Percentiles rank a stretch among this genome's conserved stretches.
phyloP scores from a whole-genome alignment of 1,140 invertebrate genomes.

The Chymomyza costata region DNA sequence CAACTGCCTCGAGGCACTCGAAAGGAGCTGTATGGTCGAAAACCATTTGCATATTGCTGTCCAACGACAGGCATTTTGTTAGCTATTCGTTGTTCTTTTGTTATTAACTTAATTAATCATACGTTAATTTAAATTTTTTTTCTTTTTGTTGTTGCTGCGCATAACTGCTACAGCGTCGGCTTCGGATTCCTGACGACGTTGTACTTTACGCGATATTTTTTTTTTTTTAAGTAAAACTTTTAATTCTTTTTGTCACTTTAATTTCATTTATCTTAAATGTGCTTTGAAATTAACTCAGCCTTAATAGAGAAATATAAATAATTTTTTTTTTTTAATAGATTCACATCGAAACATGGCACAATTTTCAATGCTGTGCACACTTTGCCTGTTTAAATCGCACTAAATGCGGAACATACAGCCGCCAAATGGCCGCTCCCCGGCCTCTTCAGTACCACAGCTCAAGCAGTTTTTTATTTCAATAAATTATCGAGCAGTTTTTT shows the following conservation, averaged over 20 bases:
- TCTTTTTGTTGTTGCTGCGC: slow-evolving; percentile 17
- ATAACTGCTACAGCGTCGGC: slow-evolving; percentile 10
- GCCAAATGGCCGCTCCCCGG: slow-evolving; percentile 1
- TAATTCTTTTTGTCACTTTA: neutral
- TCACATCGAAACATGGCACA: no score
- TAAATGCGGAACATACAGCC: slow-evolving; percentile 17
- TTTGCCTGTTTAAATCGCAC: slow-evolving; percentile 8
- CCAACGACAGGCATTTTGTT: slow-evolving; percentile 73
- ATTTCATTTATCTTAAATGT: neutral
- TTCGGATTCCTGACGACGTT: neutral
- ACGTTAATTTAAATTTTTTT: neutral
- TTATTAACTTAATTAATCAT: slow-evolving; percentile 16
- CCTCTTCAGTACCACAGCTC: no score
- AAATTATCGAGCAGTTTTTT: slow-evolving; percentile 45
- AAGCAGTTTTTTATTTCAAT: slow-evolving; percentile 24
- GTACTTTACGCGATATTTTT: neutral
- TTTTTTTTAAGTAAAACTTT: no score
- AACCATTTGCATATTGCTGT: slow-evolving; percentile 64
- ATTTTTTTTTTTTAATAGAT: neutral
- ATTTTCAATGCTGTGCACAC: slow-evolving; percentile 64
- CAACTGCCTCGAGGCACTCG: slow-evolving; percentile 60
- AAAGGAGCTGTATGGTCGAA: slow-evolving; percentile 73
- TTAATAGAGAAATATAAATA: neutral
- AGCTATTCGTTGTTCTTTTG: slow-evolving; percentile 25
- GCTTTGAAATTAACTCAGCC: no score